Base-by-base conservation (phyloP, 2,888 invertebrate species). In the Cacoxenus indagator region DNA sequence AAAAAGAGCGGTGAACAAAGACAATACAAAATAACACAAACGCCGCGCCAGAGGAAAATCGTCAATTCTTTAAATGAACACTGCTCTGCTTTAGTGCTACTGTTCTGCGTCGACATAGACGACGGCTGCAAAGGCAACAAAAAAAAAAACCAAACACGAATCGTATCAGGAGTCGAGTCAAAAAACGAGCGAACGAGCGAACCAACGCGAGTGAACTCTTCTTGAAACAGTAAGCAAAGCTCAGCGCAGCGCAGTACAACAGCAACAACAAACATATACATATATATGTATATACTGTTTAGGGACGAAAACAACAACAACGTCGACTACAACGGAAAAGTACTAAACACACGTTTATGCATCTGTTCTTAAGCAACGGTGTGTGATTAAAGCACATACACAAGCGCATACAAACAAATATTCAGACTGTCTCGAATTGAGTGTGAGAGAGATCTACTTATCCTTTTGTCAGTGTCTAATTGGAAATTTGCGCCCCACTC, bases 251-350 rank as follows among this genome's bases (percentile, higher is more conserved):
- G n/a, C n/a, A n/a, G n/a, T n/a, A 26, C 48, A 37, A 48, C 26
- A 48, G 29, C n/a, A 54, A 43, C 26, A 45, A 61, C 31, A 31
- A 31, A 37, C 29, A 59, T 73, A 65, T 72, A 67, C 57, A 68
- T 65, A 64, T 17, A 65, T 37, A 64, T 54, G 67, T 69, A 71
- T 69, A 67, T 69, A 74, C 77, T 75, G 76, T 77, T 75, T 77
- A 79, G 81, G 73, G 78, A 73, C 73, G 78, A 79, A 77, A 68
- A 74, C 67, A 75, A 11, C 51, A 51, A 51, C 51, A 51, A 37
- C 37, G 14, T 11, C 37, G 11, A 51, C 76, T 75, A 75, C 78
- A 6, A 81, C 79, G 79, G 77, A 81, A 79, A 78, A 81, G 72
- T 77, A 79, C 78, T 76, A 75, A 78, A 51, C 51, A 17, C 24